Percentiles rank a stretch among this genome's conserved stretches.
Evolutionary conservation across 2,888 invertebrate genomes (phyloP).

Genomic region (Ganaspis brasiliensis): DNA sequence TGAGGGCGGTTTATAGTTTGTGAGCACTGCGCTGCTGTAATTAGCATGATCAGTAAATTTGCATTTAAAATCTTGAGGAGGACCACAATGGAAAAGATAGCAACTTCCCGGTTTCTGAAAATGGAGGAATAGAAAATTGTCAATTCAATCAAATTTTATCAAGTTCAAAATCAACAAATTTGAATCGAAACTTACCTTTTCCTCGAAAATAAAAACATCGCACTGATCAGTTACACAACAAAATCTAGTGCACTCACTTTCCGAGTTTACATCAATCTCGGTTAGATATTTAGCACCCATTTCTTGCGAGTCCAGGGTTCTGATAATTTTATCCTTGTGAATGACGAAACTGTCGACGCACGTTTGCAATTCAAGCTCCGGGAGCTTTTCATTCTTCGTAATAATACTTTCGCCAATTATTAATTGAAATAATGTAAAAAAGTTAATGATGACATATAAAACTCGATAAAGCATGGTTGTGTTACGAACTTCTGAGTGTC

Average conservation of each 20-base stretch:
- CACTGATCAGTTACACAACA: conserved; percentile 94
- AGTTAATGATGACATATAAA: conserved; percentile 67
- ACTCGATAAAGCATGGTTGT: conserved; percentile 70
- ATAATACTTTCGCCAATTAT: conserved; percentile 64
- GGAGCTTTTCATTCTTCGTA: conserved; percentile 71
- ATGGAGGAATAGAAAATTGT: background rate
- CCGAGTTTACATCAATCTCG: conserved; percentile 90
- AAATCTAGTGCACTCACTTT: conserved; percentile 91
- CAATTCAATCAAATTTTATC: background rate
- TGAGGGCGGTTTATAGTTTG: conserved; percentile 82
- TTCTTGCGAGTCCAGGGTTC: conserved; percentile 93
- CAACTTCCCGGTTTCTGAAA: conserved; percentile 91
- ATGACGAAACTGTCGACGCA: conserved; percentile 91
- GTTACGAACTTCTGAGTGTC: conserved; percentile 47
- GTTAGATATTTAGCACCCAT: conserved; percentile 95
- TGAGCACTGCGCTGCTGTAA: conserved; percentile 93
- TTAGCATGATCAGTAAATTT: conserved; percentile 94
- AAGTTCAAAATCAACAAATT: background rate
- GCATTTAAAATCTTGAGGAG: conserved; percentile 94
- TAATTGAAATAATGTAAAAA: conserved; percentile 68
- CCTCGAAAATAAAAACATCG: conserved; percentile 96
- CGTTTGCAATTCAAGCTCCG: conserved; percentile 85
- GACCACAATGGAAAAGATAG: conserved; percentile 95
- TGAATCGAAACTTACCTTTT: conserved; percentile 85
- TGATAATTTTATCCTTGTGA: conserved; percentile 93